Base-by-base conservation (phyloP, 2,797 vertebrate genomes). In the Chelon auratus region DNA sequence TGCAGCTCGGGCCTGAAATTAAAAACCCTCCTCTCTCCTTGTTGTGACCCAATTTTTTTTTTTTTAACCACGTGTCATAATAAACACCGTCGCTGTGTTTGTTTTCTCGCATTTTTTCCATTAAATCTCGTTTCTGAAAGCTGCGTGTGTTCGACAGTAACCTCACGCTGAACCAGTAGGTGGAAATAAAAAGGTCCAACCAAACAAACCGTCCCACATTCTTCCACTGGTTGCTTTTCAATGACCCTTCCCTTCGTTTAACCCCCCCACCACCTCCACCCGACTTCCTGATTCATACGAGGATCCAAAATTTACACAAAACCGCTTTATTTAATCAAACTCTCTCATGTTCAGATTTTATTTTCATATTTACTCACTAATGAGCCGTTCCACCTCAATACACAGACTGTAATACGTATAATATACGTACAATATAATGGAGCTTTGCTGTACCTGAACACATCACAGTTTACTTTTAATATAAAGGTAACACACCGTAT, bases 51-150 rank as follows among this genome's bases (percentile, higher is more conserved):
- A 72, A n/a, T 53, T 81, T 56, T 82, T 36, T 6, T 30, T 30
- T 22, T 22, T 22, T 22, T 22, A 1, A 22, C 30, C 30, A 30
- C 54, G 0, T 59, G 52, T 78, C 63, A 89, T 76, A 88, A 89
- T 80, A 89, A 90, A 88, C 85, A 74, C 71, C n/a, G 22, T 50
- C 50, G 1, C 53, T 0, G 0, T 55, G 80, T 85, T 90, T 89
- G 68, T 83, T 85, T 84, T 87, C 65, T 61, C 45, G 22, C 37
- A 73, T 20, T 69, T 78, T 86, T 79, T 73, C 72, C 64, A 20
- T 65, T 30, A 30, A 30, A 30, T 30, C 30, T 30, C 22, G 22
- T 22, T 65, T 62, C 56, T 80, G 68, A 61, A 65, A 24, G 75
- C 50, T 4, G 20, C 5, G 63, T 68, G 77, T 76, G 62, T 69